phyloP scores from a whole-genome alignment of 2,797 vertebrate species.

The Sandelia bainsii region DNA sequence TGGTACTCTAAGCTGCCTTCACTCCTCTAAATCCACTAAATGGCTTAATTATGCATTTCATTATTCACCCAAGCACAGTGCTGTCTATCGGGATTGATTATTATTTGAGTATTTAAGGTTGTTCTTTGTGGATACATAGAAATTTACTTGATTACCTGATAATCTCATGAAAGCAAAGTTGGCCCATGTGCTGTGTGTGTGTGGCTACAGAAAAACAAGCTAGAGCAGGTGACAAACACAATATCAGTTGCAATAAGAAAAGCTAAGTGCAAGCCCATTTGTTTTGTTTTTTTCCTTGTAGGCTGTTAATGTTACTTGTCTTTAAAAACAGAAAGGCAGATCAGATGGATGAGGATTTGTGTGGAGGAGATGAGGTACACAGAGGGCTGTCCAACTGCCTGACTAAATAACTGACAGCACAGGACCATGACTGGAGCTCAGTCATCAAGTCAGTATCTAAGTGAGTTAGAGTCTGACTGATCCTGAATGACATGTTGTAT shows the following conservation, averaged over 20 bases:
- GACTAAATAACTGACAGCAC: slow-evolving; percentile 67
- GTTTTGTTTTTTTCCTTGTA: slow-evolving; percentile 24
- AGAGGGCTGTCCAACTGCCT: slow-evolving; percentile 55
- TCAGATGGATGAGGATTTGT: slow-evolving; percentile 46
- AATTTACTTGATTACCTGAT: slow-evolving; percentile 2
- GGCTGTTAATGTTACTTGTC: slow-evolving; percentile 33
- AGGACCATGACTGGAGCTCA: slow-evolving; percentile 46
- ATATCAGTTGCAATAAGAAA: slow-evolving; percentile 1
- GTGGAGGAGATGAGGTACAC: slow-evolving; percentile 48
- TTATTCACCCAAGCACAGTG: slow-evolving; percentile 41
- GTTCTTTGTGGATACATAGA: slow-evolving; percentile 32
- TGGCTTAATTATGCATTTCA: slow-evolving; percentile 51
- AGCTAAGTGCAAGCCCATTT: slow-evolving; percentile 28
- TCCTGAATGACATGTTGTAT: slow-evolving; percentile 72
- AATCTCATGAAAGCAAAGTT: slow-evolving; percentile 1
- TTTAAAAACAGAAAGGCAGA: slow-evolving; percentile 40
- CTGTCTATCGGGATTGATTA: slow-evolving; percentile 46
- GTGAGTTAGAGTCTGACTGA: slow-evolving; percentile 73
- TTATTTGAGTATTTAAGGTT: slow-evolving; percentile 26
- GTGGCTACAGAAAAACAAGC: slow-evolving; percentile 3
- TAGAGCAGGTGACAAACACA: slow-evolving; percentile 14
- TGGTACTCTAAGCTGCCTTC: slow-evolving; percentile 27
- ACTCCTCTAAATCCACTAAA: slow-evolving; percentile 52
- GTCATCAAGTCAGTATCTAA: slow-evolving; percentile 69
- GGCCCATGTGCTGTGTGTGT: neutral